Evolutionary conservation across 2,797 vertebrate species (phyloP).

Genomic region (Taenioides sp.): DNA sequence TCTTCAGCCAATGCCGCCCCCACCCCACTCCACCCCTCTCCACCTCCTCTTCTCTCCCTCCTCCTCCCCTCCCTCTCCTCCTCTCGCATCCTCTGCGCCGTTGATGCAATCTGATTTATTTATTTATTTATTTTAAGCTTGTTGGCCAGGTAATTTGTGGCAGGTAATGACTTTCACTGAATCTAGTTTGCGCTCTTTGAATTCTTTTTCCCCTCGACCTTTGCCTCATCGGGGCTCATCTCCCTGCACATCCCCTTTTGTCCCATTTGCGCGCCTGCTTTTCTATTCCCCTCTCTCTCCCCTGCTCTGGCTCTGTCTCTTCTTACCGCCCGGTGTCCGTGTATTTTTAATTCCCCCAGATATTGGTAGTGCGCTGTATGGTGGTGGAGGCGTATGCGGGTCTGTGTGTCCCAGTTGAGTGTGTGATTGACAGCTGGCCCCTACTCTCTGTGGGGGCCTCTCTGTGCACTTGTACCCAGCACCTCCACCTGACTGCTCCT

Average conservation of each 20-base stretch:
- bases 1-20: slow-evolving; percentile 54
- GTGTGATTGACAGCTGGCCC: slow-evolving; percentile 88
- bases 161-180: slow-evolving; percentile 93
- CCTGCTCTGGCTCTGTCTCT: slow-evolving; percentile 31
- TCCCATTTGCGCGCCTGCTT: slow-evolving; percentile 55
- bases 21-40: slow-evolving; percentile 19
- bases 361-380: slow-evolving; percentile 66
- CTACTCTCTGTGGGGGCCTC: slow-evolving; percentile 82
- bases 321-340: slow-evolving; percentile 41
- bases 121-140: slow-evolving; percentile 82
- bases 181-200: slow-evolving; percentile 85
- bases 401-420: background rate
- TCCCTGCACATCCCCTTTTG: slow-evolving; percentile 52
- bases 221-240: slow-evolving; percentile 56
- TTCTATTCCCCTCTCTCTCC: slow-evolving; percentile 31
- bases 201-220: slow-evolving; percentile 66
- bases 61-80: slow-evolving; percentile 15
- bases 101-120: slow-evolving; percentile 72
- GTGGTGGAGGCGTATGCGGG: slow-evolving; percentile 27
- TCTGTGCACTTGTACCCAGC: slow-evolving; percentile 62
- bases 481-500: slow-evolving; percentile 41
- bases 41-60: slow-evolving; percentile 27
- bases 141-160: slow-evolving; percentile 93
- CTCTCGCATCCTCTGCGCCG: slow-evolving; percentile 45
- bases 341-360: slow-evolving; percentile 84